Evolutionary conservation across 2,888 invertebrate species (phyloP).

Genomic region (Troides aeacus): DNA sequence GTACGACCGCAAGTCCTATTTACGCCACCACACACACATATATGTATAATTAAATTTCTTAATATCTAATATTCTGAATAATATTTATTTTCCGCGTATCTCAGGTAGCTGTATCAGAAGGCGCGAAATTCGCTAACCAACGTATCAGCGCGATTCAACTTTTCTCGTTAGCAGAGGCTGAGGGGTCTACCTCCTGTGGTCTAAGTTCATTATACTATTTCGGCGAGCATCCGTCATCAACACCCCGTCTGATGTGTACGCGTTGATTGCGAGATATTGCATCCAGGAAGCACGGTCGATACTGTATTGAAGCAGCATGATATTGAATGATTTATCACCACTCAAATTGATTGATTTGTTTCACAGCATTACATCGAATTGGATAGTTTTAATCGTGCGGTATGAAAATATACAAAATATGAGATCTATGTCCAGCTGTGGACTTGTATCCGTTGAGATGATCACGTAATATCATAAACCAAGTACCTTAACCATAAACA

Average conservation of each 20-base stretch:
- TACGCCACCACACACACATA: too few relatives aligned
- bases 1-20: too few relatives aligned
- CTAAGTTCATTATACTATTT: constrained; percentile 70
- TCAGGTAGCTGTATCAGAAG: constrained; percentile 37
- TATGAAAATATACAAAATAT: too few relatives aligned
- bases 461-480: too few relatives aligned
- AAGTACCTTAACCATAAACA: too few relatives aligned
- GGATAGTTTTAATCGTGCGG: too few relatives aligned
- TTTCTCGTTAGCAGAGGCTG: constrained; percentile 69
- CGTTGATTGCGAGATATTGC: constrained; percentile 19
- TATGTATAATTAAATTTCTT: too few relatives aligned
- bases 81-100: constrained; percentile 23
- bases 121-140: constrained; percentile 53
- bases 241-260: constrained; percentile 37
- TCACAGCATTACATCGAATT: too few relatives aligned
- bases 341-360: neutral
- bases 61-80: too few relatives aligned
- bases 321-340: constrained; percentile 1
- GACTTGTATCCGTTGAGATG: too few relatives aligned
- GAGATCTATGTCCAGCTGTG: too few relatives aligned
- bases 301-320: neutral
- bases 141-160: constrained; percentile 70
- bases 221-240: constrained; percentile 64
- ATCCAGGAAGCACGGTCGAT: neutral
- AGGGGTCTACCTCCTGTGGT: constrained; percentile 64